These are phyloP conservation scores for Sarcophaga rosellei DNA, from an alignment of 2,888 invertebrate genomes.

Conservation along the genomic window DNA sequence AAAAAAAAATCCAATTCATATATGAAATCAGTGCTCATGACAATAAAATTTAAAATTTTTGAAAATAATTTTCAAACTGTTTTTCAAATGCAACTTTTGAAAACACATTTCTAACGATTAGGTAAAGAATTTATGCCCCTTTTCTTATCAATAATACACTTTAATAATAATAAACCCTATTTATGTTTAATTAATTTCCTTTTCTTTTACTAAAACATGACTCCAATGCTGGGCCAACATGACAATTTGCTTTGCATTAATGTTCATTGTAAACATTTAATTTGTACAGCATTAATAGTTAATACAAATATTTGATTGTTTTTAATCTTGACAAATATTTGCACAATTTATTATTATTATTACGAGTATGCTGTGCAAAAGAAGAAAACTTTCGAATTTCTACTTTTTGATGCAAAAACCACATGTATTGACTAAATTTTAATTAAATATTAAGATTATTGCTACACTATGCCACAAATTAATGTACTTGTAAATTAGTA, in stretches of 20 bases:
- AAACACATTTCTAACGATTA: too few species aligned
- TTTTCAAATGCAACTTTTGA: too few species aligned
- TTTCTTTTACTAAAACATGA: not conserved
- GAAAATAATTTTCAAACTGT: too few species aligned
- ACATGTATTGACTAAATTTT: slow-evolving; percentile 59
- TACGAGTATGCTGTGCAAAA: not conserved
- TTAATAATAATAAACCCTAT: not conserved
- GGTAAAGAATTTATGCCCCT: too few species aligned
- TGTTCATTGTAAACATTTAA: slow-evolving; percentile 35
- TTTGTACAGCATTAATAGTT: not conserved
- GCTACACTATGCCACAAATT: slow-evolving; percentile 55
- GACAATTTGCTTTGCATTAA: slow-evolving; percentile 20
- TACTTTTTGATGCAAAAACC: slow-evolving; percentile 21
- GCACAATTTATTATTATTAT: slow-evolving; percentile 1
- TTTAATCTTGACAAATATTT: slow-evolving; percentile 57
- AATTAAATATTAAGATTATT: slow-evolving; percentile 66
- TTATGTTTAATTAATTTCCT: slow-evolving; percentile 1
- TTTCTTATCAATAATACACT: too few species aligned
- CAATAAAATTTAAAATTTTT: too few species aligned
- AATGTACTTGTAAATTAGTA: slow-evolving; percentile 56
- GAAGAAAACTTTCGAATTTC: not conserved
- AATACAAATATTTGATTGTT: slow-evolving; percentile 55
- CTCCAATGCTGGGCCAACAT: slow-evolving; percentile 24
- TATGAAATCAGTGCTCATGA: too few species aligned
- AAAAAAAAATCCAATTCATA: too few species aligned